phyloP scores from a whole-genome alignment of 2,888 invertebrate species.

The Chaitophorus viminalis region DNA sequence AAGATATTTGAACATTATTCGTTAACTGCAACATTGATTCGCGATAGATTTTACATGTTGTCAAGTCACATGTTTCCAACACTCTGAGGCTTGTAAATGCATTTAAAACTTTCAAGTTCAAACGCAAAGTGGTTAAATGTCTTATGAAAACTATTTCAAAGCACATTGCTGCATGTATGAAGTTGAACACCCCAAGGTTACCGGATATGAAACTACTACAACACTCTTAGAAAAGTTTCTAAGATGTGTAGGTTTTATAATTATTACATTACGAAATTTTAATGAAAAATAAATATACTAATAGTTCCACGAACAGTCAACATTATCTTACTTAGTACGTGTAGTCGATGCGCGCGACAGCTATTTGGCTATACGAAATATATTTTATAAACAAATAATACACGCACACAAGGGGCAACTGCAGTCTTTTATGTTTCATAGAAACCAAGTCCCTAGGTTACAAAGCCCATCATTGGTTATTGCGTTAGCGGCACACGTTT shows the following conservation, averaged over 20 bases:
- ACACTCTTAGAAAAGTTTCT: slow-evolving; percentile 26
- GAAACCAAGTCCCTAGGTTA: background rate
- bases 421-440: background rate
- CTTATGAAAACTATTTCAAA: slow-evolving; percentile 10
- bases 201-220: slow-evolving; percentile 39
- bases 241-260: slow-evolving; percentile 11
- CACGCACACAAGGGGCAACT: background rate
- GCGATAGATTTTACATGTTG: background rate
- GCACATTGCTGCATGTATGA: background rate
- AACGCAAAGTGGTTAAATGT: slow-evolving; percentile 23
- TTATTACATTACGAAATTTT: slow-evolving; percentile 21
- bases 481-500: background rate
- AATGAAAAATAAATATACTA: background rate
- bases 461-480: background rate
- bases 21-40: background rate
- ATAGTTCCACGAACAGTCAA: background rate
- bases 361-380: too few relatives aligned
- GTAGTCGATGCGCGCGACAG: background rate
- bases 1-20: too few relatives aligned
- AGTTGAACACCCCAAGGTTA: slow-evolving; percentile 33
- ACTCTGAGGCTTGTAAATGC: background rate
- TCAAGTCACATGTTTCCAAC: background rate
- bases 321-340: too few relatives aligned
- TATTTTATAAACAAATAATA: background rate
- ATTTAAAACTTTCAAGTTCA: slow-evolving; percentile 42